Evolutionary conservation across 2,888 invertebrate genomes (phyloP).

Genomic region (Drosophila anomalata): DNA sequence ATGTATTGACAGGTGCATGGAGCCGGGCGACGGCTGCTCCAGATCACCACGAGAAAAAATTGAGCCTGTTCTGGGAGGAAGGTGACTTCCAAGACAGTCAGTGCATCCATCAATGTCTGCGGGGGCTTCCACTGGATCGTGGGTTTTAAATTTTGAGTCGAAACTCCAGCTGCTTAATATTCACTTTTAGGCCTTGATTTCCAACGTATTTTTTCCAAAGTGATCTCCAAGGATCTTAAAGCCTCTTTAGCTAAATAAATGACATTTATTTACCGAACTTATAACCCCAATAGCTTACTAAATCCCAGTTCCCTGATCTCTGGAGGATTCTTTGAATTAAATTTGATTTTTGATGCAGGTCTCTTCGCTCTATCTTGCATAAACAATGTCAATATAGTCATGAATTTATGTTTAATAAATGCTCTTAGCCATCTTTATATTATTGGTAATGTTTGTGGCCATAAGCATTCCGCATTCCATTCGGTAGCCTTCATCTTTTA

Average conservation of each 20-base stretch:
- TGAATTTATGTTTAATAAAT: slow-evolving; percentile 77
- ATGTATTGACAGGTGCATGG: slow-evolving; percentile 76
- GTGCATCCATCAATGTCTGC: slow-evolving; percentile 38
- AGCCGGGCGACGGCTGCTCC: slow-evolving; percentile 61
- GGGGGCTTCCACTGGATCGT: slow-evolving; percentile 18
- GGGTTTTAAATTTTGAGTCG: slow-evolving; percentile 10
- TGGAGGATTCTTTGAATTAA: slow-evolving; percentile 40
- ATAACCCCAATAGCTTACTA: not conserved
- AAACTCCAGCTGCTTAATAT: not conserved
- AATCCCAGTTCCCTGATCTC: not conserved
- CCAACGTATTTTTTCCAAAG: not conserved
- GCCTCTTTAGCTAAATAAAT: not conserved
- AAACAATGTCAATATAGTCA: slow-evolving; percentile 55
- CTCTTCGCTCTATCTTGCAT: not conserved
- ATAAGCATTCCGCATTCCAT: slow-evolving; percentile 69
- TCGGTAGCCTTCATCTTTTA: slow-evolving; percentile 36
- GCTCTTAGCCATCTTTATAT: slow-evolving; percentile 13
- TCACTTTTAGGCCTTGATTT: not conserved
- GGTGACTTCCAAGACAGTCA: slow-evolving; percentile 32
- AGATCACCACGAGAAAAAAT: slow-evolving; percentile 55
- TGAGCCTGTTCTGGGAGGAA: slow-evolving; percentile 26
- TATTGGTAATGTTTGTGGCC: not conserved
- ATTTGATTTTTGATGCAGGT: slow-evolving; percentile 57
- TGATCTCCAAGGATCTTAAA: not conserved
- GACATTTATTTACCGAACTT: not conserved